A percentile compares a stretch with the other conserved stretches of the same genome.
Conservation (phyloP, 35 echinoderm and acorn worm genomes). For the Apostichopus japonicus region DNA sequence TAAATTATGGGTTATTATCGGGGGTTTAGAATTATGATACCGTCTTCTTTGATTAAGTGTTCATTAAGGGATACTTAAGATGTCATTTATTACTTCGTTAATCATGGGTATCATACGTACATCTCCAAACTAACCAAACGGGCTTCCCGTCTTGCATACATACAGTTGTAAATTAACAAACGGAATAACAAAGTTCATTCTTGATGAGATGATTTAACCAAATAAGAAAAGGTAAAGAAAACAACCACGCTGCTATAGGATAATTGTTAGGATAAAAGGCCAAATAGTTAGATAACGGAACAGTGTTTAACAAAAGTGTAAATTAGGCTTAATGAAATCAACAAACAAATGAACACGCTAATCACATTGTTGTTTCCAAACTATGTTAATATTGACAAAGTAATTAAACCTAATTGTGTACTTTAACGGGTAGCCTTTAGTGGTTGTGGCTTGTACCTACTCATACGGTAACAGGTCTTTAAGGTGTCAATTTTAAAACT, state of each 20-base stretch:
- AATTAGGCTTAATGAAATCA: conserved; percentile 20
- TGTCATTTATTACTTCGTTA: background rate
- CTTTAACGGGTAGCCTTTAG: conserved; percentile 14
- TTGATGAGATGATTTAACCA: background rate
- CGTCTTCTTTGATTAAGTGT: background rate
- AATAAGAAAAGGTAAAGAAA: background rate
- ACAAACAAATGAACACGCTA: conserved; percentile 34
- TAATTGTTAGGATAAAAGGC: conserved; percentile 24
- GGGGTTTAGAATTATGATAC: conserved; percentile 2
- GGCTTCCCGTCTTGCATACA: background rate
- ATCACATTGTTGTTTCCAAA: conserved; percentile 25
- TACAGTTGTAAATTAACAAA: background rate
- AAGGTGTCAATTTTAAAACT: background rate
- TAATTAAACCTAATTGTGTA: background rate
- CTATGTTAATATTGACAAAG: conserved; percentile 31
- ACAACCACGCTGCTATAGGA: background rate
- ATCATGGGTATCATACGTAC: background rate
- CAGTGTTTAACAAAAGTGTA: background rate
- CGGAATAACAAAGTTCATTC: conserved; percentile 25
- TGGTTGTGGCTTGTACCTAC: background rate
- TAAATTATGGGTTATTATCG: background rate
- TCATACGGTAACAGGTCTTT: background rate
- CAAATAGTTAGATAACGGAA: background rate
- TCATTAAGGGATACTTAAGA: background rate
- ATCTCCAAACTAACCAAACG: background rate